phyloP scores from a whole-genome alignment of 1,140 invertebrate genomes.

The Drosophila obscura region DNA sequence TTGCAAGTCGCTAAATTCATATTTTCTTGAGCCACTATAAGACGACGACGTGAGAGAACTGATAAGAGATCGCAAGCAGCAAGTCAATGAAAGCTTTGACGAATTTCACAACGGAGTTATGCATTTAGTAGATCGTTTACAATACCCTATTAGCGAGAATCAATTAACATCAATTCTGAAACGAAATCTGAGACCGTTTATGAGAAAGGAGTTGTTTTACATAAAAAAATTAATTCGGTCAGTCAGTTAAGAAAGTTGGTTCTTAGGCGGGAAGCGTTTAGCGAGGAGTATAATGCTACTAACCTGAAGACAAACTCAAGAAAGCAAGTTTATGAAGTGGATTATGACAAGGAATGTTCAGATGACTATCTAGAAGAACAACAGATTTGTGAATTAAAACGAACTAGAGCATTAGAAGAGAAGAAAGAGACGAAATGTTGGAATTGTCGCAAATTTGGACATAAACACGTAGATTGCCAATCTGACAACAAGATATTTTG shows the following conservation, averaged over 20 bases:
- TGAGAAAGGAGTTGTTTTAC: background rate
- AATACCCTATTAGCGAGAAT: background rate
- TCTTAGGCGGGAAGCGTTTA: no score
- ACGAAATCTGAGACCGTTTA: slow-evolving; percentile 1
- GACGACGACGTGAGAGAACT: background rate
- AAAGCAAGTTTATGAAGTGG: background rate
- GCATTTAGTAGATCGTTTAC: background rate
- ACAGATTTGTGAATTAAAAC: background rate
- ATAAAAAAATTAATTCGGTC: background rate
- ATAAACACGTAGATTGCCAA: no score
- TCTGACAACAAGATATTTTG: no score
- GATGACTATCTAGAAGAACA: background rate
- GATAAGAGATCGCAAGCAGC: slow-evolving; percentile 1
- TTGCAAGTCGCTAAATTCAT: background rate
- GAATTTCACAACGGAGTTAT: background rate
- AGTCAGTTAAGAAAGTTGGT: no score
- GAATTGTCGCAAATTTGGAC: background rate
- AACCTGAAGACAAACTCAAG: no score
- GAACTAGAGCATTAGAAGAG: background rate
- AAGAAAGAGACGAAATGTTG: background rate
- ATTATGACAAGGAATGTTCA: background rate
- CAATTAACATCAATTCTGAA: background rate
- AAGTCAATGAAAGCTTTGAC: background rate
- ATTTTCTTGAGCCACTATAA: background rate
- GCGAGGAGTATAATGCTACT: no score